Percentiles rank a stretch among this genome's conserved stretches.
These are phyloP conservation scores for Tinamus major DNA, from an alignment of 2,797 vertebrate species.

Conservation along the genomic window DNA sequence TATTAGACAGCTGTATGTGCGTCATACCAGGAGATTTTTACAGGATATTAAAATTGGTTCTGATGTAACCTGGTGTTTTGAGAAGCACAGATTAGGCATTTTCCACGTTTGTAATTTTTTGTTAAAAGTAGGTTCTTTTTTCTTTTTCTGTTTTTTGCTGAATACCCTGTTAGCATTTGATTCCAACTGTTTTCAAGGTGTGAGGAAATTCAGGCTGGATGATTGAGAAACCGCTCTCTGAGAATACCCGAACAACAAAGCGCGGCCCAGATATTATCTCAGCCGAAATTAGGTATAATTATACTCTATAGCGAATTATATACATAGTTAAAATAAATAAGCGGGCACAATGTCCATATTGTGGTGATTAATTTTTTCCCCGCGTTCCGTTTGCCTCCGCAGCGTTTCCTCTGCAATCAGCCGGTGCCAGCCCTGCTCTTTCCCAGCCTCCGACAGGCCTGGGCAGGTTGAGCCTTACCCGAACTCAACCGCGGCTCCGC, in stretches of 20 bases:
- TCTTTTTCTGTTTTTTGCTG: accelerated
- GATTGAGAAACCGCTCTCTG: slow-evolving; percentile 59
- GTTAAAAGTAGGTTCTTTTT: background rate
- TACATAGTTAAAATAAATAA: slow-evolving; percentile 67
- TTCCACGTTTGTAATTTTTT: slow-evolving; percentile 66
- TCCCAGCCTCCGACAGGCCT: slow-evolving; percentile 61
- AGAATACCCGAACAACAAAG: slow-evolving; percentile 48
- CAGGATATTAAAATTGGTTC: slow-evolving; percentile 80
- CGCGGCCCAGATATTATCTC: slow-evolving; percentile 43
- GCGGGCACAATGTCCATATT: slow-evolving; percentile 28
- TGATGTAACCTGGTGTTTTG: slow-evolving; percentile 77
- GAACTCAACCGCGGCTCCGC: slow-evolving; percentile 62
- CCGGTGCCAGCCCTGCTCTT: slow-evolving; percentile 12
- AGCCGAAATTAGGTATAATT: slow-evolving; percentile 61
- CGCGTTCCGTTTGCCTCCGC: slow-evolving; percentile 60
- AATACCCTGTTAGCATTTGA: slow-evolving; percentile 37
- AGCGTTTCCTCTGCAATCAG: slow-evolving; percentile 48
- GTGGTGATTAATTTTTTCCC: slow-evolving; percentile 19
- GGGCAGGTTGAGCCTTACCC: slow-evolving; percentile 70
- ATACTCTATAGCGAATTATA: slow-evolving; percentile 56
- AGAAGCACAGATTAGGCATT: slow-evolving; percentile 73
- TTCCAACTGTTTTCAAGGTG: slow-evolving; percentile 60
- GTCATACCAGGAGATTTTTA: slow-evolving; percentile 73
- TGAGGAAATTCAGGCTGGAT: slow-evolving; percentile 55
- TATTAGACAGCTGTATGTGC: slow-evolving; percentile 80